Conservation (phyloP, 2,113 vertebrate genomes). For the Leucosticte australis region DNA sequence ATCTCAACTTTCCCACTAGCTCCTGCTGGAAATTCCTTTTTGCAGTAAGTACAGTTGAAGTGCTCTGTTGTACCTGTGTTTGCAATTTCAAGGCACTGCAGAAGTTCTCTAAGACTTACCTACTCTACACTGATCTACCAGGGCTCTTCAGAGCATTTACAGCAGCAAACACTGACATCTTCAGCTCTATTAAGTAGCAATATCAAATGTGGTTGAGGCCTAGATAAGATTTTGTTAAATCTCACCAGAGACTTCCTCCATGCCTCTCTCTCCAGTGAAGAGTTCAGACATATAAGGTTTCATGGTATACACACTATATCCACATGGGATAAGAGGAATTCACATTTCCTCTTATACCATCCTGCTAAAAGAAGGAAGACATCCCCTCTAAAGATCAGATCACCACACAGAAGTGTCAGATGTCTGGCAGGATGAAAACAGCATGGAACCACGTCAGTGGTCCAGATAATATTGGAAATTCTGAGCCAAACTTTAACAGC, state of each 20-base stretch:
- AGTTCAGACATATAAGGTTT: neutral
- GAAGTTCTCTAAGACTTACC: neutral
- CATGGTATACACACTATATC: neutral
- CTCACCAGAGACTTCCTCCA: neutral
- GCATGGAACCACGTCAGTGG: rapidly evolving
- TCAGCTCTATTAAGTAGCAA: neutral
- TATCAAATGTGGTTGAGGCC: neutral
- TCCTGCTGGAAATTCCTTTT: neutral
- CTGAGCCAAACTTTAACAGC: neutral
- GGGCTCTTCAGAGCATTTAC: neutral
- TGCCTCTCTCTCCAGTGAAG: neutral
- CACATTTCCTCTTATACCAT: neutral
- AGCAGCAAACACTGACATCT: neutral
- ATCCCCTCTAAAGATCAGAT: neutral
- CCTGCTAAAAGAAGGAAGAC: neutral
- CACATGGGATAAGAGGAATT: neutral
- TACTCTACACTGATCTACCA: neutral
- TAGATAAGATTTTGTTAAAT: neutral
- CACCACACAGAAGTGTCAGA: neutral
- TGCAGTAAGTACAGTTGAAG: neutral
- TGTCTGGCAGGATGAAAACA: neutral
- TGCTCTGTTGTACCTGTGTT: neutral
- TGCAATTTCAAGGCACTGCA: neutral
- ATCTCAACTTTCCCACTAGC: neutral
- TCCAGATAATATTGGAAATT: neutral